phyloP scores from a whole-genome alignment of 2,797 vertebrate genomes.

The Hybognathus amarus region DNA sequence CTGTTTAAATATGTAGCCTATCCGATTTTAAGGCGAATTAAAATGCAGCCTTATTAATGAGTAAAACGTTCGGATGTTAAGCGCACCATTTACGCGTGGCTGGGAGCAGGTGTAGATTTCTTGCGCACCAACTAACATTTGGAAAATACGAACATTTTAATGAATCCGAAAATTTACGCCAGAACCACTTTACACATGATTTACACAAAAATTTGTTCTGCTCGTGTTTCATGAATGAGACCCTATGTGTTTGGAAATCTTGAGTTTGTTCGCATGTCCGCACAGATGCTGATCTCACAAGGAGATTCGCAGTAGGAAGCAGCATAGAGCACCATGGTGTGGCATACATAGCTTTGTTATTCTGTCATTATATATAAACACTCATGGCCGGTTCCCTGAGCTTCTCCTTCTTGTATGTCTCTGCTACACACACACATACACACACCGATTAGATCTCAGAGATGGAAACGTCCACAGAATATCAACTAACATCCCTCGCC shows the following conservation, averaged over 20 bases:
- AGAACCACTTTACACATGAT: no score
- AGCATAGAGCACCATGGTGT: conserved; percentile 76
- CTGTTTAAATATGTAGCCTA: no score
- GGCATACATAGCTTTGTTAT: conserved; percentile 83
- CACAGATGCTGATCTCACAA: conserved; percentile 24
- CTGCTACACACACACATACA: conserved; percentile 61
- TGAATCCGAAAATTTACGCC: no score
- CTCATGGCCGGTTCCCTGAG: conserved; percentile 73
- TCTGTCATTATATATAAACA: conserved; percentile 86
- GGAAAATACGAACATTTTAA: no score
- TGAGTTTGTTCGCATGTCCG: not conserved
- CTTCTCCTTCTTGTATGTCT: conserved; percentile 54
- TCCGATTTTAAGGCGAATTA: no score
- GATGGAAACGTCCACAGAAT: conserved; percentile 84
- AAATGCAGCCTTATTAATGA: no score
- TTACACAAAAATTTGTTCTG: no score
- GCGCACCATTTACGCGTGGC: no score
- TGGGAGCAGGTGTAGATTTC: no score
- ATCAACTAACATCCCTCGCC: conserved; percentile 84
- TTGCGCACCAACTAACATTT: no score
- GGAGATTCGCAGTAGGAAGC: conserved; percentile 20
- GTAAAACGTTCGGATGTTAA: no score
- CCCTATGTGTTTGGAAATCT: not conserved
- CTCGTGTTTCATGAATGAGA: no score
- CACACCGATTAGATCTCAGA: conserved; percentile 83